Percentiles rank a stretch among this genome's conserved stretches.
phyloP scores from a whole-genome alignment of 1,140 invertebrate species.

The Drosophila rhopaloa region DNA sequence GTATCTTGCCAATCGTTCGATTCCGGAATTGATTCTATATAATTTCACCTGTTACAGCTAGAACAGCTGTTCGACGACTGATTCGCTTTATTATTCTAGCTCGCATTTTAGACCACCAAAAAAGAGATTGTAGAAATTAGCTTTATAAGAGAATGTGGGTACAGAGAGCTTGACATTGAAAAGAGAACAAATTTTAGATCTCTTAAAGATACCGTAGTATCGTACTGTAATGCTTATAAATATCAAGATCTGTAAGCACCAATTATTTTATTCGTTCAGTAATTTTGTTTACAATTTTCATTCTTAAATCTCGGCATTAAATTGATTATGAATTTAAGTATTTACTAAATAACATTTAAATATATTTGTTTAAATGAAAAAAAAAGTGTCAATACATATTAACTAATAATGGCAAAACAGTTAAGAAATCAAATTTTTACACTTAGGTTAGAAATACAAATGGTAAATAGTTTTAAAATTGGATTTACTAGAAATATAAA shows the following conservation, averaged over 20 bases:
- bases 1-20: background rate
- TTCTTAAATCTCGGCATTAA: background rate
- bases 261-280: background rate
- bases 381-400: too few relatives aligned
- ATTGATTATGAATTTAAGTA: too few relatives aligned
- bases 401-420: too few relatives aligned
- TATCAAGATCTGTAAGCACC: background rate
- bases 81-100: background rate
- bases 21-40: background rate
- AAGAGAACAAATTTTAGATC: background rate
- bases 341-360: too few relatives aligned
- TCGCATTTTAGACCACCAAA: background rate
- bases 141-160: background rate
- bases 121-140: background rate
- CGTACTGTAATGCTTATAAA: too few relatives aligned
- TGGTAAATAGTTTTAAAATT: too few relatives aligned
- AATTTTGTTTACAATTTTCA: background rate
- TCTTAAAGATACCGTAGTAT: background rate
- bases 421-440: too few relatives aligned
- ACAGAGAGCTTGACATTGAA: background rate
- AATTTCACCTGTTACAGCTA: background rate
- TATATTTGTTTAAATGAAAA: too few relatives aligned
- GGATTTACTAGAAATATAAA: too few relatives aligned
- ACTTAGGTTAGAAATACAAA: too few relatives aligned
- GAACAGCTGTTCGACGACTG: conserved; percentile 8